Percentiles rank a stretch among this genome's conserved stretches.
These are phyloP conservation scores for Pterostichus niger DNA, from an alignment of 2,888 invertebrate species.

Conservation along the genomic window DNA sequence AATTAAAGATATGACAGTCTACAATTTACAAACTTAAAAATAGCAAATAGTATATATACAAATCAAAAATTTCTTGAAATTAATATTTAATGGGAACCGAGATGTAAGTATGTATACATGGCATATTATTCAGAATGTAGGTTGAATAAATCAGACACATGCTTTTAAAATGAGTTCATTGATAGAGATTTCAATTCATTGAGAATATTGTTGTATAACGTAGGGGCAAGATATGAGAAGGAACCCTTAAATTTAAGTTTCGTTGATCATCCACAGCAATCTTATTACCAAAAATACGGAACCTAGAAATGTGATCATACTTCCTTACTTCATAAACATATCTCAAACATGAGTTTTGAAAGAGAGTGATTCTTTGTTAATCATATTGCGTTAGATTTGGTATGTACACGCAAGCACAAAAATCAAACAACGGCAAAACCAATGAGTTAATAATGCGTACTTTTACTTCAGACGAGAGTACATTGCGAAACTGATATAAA, in stretches of 20 bases:
- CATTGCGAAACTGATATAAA: neutral
- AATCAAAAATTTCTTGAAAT: too few relatives aligned
- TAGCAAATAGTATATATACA: too few relatives aligned
- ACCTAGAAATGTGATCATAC: neutral
- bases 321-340: neutral
- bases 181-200: slow-evolving; percentile 3
- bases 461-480: neutral
- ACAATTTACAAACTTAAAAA: too few relatives aligned
- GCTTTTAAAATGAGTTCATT: neutral
- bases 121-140: neutral
- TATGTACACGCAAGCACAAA: neutral
- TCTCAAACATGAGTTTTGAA: slow-evolving; percentile 7
- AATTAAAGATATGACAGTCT: too few relatives aligned
- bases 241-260: neutral
- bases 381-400: neutral
- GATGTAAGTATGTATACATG: neutral
- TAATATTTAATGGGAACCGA: too few relatives aligned
- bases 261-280: neutral
- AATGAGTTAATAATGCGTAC: neutral
- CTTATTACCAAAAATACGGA: neutral
- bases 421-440: slow-evolving; percentile 7
- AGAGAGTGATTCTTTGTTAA: neutral
- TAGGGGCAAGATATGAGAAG: too few relatives aligned
- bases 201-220: neutral
- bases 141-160: neutral